Conservation (phyloP, 2,888 invertebrate genomes). For the Drosophila infuscata region DNA sequence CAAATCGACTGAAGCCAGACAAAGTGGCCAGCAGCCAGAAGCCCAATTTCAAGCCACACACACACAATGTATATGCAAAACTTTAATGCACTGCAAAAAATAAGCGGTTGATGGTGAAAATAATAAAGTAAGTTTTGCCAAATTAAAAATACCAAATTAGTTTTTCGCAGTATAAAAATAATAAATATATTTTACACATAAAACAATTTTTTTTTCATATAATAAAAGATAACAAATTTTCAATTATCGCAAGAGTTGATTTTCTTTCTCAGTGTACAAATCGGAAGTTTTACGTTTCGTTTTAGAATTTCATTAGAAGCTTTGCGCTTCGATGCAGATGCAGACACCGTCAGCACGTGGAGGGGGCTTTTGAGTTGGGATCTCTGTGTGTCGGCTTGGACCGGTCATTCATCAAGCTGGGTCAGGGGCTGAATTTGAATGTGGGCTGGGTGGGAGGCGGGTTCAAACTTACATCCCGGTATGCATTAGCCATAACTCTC, state of each 20-base stretch:
- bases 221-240: not conserved
- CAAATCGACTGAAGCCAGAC: conserved; percentile 13
- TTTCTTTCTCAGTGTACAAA: conserved; percentile 12
- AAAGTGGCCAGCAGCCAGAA: conserved; percentile 34
- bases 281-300: conserved; percentile 64
- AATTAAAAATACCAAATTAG: not conserved
- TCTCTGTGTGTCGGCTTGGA: conserved; percentile 5
- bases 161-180: not conserved
- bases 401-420: conserved; percentile 55
- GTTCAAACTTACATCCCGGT: conserved; percentile 27
- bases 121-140: not conserved
- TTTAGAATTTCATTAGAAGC: conserved; percentile 68
- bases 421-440: conserved; percentile 9
- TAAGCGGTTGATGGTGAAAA: not conserved
- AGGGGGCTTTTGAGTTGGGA: conserved; percentile 1
- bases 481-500: conserved; percentile 80
- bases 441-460: not conserved
- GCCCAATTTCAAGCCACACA: conserved; percentile 25
- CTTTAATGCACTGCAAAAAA: conserved; percentile 8
- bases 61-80: conserved; percentile 43
- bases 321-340: conserved; percentile 41
- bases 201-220: not conserved
- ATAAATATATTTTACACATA: not conserved
- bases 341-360: conserved; percentile 17
- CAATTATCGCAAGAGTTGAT: not conserved